Base-by-base conservation (phyloP, 2,113 vertebrate species). In the Rhynchomys soricoides region DNA sequence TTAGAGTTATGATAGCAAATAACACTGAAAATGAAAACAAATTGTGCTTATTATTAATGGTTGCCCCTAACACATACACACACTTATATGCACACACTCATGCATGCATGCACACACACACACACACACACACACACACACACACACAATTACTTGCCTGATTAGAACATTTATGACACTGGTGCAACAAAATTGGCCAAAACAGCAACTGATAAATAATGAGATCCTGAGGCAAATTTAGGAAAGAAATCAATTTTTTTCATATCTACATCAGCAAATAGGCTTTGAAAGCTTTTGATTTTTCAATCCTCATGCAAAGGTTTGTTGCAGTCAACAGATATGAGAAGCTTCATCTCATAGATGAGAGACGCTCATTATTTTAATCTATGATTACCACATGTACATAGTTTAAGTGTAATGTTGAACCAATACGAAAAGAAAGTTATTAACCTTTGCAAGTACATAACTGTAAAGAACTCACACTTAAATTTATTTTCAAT, bases 401-500 rank as follows among this genome's bases (percentile, higher is more conserved):
- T 91, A 95, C 59, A 64, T n/a, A 52, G 37, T n/a, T 70, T 96
- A 55, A 95, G 1, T n/a, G 48, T 50, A 5, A 92, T 48, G 40
- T 75, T 34, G 1, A 1, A 4, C 13, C 48, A 68, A 4, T 37
- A 86, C 10, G 81, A 34, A 95, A 97, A 90, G 1, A 1, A 11
- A 37, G 0, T 10, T n/a, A 87, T 97, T 90, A 71, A 78, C 71
- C 7, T 96, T 87, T 93, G 87, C 86, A 11, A 66, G 43, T 52
- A 83, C 40, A 0, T 71, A 3, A 48, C 0, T 66, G 4, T 3
- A 90, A 4, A 94, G 91, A 57, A 70, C 12, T 34, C 24, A 93
- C 52, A 66, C 87, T 10, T 95, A 86, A 81, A 95, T 91, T 91
- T 78, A 86, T 89, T 81, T 94, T 90, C 22, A 96, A 31, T 62